These are phyloP conservation scores for Halcyon chelicuti DNA, from an alignment of 2,797 vertebrate species.

Conservation along the genomic window DNA sequence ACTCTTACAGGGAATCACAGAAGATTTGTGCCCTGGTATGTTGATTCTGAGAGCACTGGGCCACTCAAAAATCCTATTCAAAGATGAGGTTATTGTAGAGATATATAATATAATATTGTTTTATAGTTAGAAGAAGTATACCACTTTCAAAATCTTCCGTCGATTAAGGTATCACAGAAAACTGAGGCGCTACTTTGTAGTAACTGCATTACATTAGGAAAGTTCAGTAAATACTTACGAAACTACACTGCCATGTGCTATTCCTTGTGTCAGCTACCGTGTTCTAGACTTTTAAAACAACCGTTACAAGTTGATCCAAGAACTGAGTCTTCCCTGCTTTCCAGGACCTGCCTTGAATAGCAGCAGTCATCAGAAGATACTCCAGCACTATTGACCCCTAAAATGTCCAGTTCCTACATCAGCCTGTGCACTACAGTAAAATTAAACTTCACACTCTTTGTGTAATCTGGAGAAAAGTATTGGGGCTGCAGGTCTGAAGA, in stretches of 20 bases:
- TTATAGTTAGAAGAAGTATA: neutral
- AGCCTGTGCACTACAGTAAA: neutral
- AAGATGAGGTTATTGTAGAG: neutral
- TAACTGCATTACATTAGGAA: neutral
- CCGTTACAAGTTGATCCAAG: neutral
- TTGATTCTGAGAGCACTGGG: neutral
- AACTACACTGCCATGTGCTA: neutral
- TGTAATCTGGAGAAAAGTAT: neutral
- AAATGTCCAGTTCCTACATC: neutral
- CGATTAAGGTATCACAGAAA: neutral
- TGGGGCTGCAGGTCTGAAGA: neutral
- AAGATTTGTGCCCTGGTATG: neutral
- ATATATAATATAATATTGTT: neutral
- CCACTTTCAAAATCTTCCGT: neutral
- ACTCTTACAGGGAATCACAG: neutral
- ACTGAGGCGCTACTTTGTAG: neutral
- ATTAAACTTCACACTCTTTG: neutral
- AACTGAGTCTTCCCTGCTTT: neutral
- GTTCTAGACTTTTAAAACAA: neutral
- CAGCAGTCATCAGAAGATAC: neutral
- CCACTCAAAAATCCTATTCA: neutral
- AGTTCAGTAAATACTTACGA: neutral
- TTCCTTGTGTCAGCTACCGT: neutral
- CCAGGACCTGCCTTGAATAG: neutral
- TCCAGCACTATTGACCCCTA: neutral